Conservation (phyloP, 2,888 invertebrate species). For the Calliopum simillimum region DNA sequence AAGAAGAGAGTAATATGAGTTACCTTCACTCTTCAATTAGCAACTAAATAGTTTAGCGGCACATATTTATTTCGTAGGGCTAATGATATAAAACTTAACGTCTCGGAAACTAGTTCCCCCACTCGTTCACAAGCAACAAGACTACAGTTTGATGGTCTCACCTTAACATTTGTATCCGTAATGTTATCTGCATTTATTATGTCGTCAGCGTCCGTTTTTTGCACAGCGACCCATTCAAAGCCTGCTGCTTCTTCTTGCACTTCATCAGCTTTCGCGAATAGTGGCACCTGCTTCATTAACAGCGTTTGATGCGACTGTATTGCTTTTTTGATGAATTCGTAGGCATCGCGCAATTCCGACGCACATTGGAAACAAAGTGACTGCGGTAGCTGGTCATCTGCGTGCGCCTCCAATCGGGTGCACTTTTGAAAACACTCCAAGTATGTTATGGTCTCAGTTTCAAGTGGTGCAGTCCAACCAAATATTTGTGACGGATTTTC, state of each 20-base stretch:
- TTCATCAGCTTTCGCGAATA: neutral
- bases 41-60: too few species aligned
- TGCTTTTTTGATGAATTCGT: slow-evolving; percentile 15
- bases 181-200: too few species aligned
- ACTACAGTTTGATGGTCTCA: too few species aligned
- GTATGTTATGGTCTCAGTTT: slow-evolving; percentile 39
- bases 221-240: slow-evolving; percentile 25
- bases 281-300: neutral
- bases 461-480: slow-evolving; percentile 15
- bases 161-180: too few species aligned
- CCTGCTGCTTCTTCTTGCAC: neutral
- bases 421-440: slow-evolving; percentile 45
- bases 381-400: slow-evolving; percentile 34
- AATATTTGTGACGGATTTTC: slow-evolving; percentile 16
- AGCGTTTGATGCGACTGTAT: slow-evolving; percentile 6
- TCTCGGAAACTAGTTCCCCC: too few species aligned
- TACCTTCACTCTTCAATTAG: too few species aligned
- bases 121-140: too few species aligned
- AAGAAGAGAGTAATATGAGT: too few species aligned
- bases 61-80: too few species aligned
- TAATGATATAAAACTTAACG: too few species aligned
- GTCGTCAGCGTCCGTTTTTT: neutral
- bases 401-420: slow-evolving; percentile 40
- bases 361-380: slow-evolving; percentile 25
- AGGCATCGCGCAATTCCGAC: slow-evolving; percentile 5